Conservation (phyloP, 2,113 vertebrate genomes). For the Rhynchopsitta pachyrhyncha region DNA sequence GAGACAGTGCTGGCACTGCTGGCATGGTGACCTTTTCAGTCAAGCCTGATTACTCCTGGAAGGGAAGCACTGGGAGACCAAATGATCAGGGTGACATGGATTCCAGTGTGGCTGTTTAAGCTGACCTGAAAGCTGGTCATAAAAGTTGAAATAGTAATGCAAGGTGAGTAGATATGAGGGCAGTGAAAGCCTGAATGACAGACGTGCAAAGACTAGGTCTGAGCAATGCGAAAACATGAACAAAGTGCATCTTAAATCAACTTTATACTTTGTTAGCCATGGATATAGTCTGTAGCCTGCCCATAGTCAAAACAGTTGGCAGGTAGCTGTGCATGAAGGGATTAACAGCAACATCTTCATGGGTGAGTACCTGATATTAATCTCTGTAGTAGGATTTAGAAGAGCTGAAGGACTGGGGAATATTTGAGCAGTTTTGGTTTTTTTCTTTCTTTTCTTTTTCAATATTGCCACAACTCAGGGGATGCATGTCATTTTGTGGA, state of each 20-base stretch:
- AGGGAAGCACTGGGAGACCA: not conserved
- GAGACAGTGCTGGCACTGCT: not conserved
- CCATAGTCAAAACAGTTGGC: not conserved
- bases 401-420: not conserved
- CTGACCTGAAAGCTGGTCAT: not conserved
- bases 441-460: not conserved
- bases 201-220: not conserved
- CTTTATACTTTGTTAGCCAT: not conserved
- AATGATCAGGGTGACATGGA: not conserved
- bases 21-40: not conserved
- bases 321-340: not conserved
- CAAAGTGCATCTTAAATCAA: not conserved
- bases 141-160: not conserved
- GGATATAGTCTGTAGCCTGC: not conserved
- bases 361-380: not conserved
- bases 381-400: not conserved
- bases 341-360: not conserved
- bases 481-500: not conserved
- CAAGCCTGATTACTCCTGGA: not conserved
- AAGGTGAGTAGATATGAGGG: not conserved
- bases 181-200: not conserved
- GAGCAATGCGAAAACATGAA: not conserved
- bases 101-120: not conserved
- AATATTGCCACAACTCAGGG: not conserved
- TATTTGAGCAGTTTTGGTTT: not conserved